Evolutionary conservation across 2,113 vertebrate species (phyloP).

Genomic region (Oxyura jamaicensis): DNA sequence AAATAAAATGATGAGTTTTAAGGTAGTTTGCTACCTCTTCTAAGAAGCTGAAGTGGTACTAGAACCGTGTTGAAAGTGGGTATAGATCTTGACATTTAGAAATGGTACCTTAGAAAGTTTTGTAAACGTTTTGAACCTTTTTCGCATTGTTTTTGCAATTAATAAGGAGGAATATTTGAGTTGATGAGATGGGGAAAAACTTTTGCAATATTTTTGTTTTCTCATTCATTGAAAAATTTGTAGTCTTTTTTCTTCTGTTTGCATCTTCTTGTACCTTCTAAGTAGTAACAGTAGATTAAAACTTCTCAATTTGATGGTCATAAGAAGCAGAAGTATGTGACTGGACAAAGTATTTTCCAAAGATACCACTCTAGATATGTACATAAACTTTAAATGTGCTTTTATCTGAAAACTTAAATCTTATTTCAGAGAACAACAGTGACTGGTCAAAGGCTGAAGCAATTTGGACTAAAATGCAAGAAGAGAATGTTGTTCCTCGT

Average conservation of each 20-base stretch:
- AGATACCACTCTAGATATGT: background rate
- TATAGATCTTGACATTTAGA: background rate
- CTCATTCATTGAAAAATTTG: background rate
- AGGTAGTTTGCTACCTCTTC: background rate
- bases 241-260: background rate
- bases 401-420: background rate
- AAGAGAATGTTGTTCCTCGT: slow-evolving; percentile 91
- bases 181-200: background rate
- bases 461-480: slow-evolving; percentile 94
- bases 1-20: background rate
- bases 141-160: background rate
- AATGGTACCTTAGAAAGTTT: background rate
- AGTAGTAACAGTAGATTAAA: background rate
- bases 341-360: background rate
- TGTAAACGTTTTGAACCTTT: background rate
- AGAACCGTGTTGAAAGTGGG: background rate
- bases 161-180: background rate
- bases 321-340: background rate
- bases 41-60: background rate
- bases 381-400: background rate
- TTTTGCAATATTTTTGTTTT: background rate
- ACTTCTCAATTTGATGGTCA: background rate
- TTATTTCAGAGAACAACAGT: slow-evolving; percentile 78
- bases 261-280: background rate
- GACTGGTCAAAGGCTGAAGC: slow-evolving; percentile 87